Base-by-base conservation (phyloP, 2,113 vertebrate genomes). In the Cyanistes caeruleus region DNA sequence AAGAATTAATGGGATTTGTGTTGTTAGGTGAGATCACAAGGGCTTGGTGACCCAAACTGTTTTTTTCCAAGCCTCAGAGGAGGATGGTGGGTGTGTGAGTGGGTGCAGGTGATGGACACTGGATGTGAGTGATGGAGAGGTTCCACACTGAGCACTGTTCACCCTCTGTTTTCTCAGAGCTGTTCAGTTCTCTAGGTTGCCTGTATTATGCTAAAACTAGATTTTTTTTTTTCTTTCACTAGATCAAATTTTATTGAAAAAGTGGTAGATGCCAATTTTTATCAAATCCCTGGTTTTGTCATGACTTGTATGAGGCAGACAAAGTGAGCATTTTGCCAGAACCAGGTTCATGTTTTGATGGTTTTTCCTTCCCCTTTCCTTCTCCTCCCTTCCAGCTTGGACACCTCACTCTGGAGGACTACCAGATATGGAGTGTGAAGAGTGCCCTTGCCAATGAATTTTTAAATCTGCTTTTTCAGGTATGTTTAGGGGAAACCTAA, bases 381-480 rank as follows among this genome's bases (percentile, higher is more conserved):
- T 28, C 11, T 51, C 55, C 16, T 81, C 56, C 93, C 30, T 88
- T 97, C 27, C 95, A 99, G 99, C 95, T 98, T 37, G 99, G 99
- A 78, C 99, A 99, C 85, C 98, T 99, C 95, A 99, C 99, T 70
- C 98, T 99, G 80, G 99, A 99, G 96, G 99, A 99, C 96, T 99
- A 99, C 97, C 99, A 99, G 98, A 99, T 99, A 89, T 99, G 99
- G 99, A 99, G 99, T 79, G 99, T 99, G 95, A 99, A 99, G 98
- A 99, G 99, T 91, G 98, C 99, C 52, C 98, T 99, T 87, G 99
- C 99, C 97, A 99, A 99, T 90, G 99, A 99, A 93, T 99, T 99
- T 97, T 97, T 99, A 96, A 99, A 99, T 96, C 98, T 99, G 35
- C 99, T 99, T 55, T 99, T 99, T 96, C 99, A 99, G 99, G 99